Evolutionary conservation across 2,797 vertebrate species (phyloP).

Genomic region (Danio aesculapii): DNA sequence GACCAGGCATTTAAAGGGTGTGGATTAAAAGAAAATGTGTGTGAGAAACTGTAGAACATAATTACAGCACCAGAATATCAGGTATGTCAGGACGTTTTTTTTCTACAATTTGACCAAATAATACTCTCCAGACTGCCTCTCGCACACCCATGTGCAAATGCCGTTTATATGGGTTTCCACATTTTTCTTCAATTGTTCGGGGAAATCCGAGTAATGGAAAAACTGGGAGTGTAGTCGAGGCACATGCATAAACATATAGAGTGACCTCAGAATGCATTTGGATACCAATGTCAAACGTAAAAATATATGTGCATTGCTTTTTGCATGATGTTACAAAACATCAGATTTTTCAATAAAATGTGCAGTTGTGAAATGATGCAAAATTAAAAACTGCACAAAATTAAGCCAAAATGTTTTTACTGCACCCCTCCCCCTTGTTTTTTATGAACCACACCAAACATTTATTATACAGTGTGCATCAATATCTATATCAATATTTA

Average conservation of each 20-base stretch:
- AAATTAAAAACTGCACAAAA: not conserved
- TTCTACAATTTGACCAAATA: slow-evolving; percentile 14
- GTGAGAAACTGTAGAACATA: slow-evolving; percentile 59
- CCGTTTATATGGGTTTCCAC: not conserved
- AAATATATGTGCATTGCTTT: not conserved
- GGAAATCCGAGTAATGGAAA: slow-evolving; percentile 18
- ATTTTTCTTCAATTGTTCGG: not conserved
- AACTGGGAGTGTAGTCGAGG: not conserved
- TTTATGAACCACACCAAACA: too few species aligned
- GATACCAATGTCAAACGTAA: slow-evolving; percentile 4
- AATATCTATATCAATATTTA: too few species aligned
- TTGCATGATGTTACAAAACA: not conserved
- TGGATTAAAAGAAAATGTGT: slow-evolving; percentile 50
- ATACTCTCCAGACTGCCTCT: not conserved
- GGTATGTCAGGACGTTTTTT: slow-evolving; percentile 43
- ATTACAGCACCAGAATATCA: slow-evolving; percentile 56
- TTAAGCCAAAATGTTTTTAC: not conserved
- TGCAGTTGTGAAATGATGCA: not conserved
- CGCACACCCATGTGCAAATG: slow-evolving; percentile 19
- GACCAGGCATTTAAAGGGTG: slow-evolving; percentile 44
- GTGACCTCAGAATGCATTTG: slow-evolving; percentile 11
- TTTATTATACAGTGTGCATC: too few species aligned
- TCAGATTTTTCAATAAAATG: too few species aligned
- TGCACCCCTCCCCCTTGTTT: too few species aligned
- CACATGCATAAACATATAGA: slow-evolving; percentile 14